Percentiles rank a stretch among this genome's conserved stretches.
Conservation (phyloP, 64 coral and sea anemone species). For the Porites lutea region DNA sequence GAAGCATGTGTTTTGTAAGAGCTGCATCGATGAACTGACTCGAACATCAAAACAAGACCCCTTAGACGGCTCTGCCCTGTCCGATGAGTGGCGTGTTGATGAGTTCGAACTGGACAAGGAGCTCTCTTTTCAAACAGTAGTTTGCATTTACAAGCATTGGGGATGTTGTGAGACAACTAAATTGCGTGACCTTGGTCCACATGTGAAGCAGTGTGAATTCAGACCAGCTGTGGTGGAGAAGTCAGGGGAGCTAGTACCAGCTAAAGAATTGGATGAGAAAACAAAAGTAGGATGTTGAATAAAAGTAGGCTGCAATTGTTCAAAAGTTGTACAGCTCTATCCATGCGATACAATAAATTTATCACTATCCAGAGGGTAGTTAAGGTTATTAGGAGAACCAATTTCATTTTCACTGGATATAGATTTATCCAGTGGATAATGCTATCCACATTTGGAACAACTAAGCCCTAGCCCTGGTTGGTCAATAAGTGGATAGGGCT, state of each 20-base stretch:
- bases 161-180: constrained; percentile 75
- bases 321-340: too few species aligned
- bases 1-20: constrained; percentile 90
- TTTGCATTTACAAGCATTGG: constrained; percentile 73
- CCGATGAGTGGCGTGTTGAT: constrained; percentile 76
- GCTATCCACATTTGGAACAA: too few species aligned
- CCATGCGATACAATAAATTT: too few species aligned
- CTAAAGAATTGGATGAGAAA: constrained; percentile 77
- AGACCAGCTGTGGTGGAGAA: constrained; percentile 79
- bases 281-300: constrained; percentile 65
- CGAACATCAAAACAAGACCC: constrained; percentile 93
- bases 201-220: constrained; percentile 80
- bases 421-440: too few species aligned
- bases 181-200: constrained; percentile 78
- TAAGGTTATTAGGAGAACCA: too few species aligned
- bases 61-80: constrained; percentile 66
- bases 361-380: too few species aligned
- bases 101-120: constrained; percentile 78
- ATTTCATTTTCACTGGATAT: too few species aligned
- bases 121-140: constrained; percentile 49
- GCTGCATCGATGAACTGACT: constrained; percentile 92
- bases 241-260: constrained; percentile 71
- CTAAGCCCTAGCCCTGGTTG: too few species aligned
- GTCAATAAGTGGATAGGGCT: too few species aligned
- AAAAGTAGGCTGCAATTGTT: too few species aligned